phyloP scores from a whole-genome alignment of 2,888 invertebrate species.

The Rhagium mordax region DNA sequence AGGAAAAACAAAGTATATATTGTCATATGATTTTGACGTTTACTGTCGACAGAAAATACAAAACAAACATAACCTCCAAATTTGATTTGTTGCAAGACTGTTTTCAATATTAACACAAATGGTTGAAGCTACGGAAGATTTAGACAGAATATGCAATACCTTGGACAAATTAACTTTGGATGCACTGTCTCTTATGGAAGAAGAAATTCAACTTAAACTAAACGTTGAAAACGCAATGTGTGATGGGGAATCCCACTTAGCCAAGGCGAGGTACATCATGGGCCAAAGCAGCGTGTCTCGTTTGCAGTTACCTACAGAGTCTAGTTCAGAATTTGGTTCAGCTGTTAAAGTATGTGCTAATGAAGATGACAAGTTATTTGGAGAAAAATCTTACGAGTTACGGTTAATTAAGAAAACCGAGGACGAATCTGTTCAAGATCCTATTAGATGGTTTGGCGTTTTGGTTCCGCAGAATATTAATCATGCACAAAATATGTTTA shows the following conservation, averaged over 20 bases:
- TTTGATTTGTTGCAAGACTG: not conserved
- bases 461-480: slow-evolving; percentile 86
- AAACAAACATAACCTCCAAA: slow-evolving; percentile 2
- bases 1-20: too few relatives aligned
- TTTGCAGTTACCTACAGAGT: slow-evolving; percentile 81
- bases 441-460: slow-evolving; percentile 90
- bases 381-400: slow-evolving; percentile 62
- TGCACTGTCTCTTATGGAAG: slow-evolving; percentile 82
- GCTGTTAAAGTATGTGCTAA: slow-evolving; percentile 63
- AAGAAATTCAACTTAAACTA: slow-evolving; percentile 78
- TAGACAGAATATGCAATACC: slow-evolving; percentile 73
- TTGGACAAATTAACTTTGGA: slow-evolving; percentile 81
- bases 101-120: slow-evolving; percentile 35
- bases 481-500: slow-evolving; percentile 82
- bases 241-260: slow-evolving; percentile 81
- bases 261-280: slow-evolving; percentile 85
- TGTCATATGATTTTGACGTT: not conserved
- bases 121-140: slow-evolving; percentile 52
- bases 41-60: too few relatives aligned
- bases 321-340: slow-evolving; percentile 71
- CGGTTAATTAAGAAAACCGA: slow-evolving; percentile 61
- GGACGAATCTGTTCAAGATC: slow-evolving; percentile 72
- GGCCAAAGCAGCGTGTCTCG: slow-evolving; percentile 82
- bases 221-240: slow-evolving; percentile 80
- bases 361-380: slow-evolving; percentile 63